Base-by-base conservation (phyloP, 2,797 vertebrate genomes). In the Molossus molossus region DNA sequence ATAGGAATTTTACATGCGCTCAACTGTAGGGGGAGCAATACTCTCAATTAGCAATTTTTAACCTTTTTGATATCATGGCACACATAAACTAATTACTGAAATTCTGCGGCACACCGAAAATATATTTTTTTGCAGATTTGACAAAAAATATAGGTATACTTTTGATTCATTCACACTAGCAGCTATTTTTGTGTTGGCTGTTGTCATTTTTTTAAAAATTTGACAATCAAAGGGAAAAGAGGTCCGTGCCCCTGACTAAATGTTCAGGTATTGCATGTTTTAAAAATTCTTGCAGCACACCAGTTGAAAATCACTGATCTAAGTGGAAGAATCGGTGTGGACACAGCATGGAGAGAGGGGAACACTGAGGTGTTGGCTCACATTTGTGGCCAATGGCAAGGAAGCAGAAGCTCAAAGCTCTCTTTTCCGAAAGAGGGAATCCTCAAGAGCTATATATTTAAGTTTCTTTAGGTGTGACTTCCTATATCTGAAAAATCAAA, bases 341-440 rank as follows among this genome's bases (percentile, higher is more conserved):
- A 33, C 9, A 27, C 4, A 77, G 29, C 55, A 9, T 4, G 4
- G n/a, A 69, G 18, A 4, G 8, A 9, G 73, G 17, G 20, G 17
- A 58, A 0, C 17, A 7, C 3, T 9, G 33, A 57, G 7, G 7
- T 55, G 2, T 50, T 29, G 27, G 1, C 8, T 55, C 6, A 11
- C 10, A 8, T 25, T 7, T 60, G 21, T 40, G n/a, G 3, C 7
- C 73, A 18, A 29, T 2, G 4, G 5, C 9, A 83, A 86, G 29
- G 15, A 80, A 12, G 57, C 73, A 0, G 37, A 93, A 79, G 17
- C 25, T 21, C 11, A 50, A 37, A 76, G 37, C 21, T 85, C 23
- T 85, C 23, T 81, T 40, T 9, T 21, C 37, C 57, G 76, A 75
- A 77, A 79, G 14, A 21, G 6, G 9, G 8, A 60, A 69, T 75